These are phyloP conservation scores for Standfussiana lucernea DNA, from an alignment of 2,888 invertebrate genomes.

Conservation along the genomic window DNA sequence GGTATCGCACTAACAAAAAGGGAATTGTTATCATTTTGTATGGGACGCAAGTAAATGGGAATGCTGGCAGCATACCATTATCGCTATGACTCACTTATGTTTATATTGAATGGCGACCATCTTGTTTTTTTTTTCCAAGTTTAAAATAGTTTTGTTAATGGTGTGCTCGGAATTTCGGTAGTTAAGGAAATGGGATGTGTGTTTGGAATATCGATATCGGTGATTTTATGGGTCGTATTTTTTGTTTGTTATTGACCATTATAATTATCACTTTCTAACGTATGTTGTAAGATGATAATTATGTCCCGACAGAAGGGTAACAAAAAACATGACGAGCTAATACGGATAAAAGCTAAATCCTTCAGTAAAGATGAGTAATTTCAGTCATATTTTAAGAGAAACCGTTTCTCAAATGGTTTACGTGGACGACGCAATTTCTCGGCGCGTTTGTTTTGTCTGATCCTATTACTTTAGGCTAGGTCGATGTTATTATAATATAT, in stretches of 20 bases:
- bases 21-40: conserved; percentile 89
- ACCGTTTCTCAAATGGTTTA: conserved; percentile 12
- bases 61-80: conserved; percentile 87
- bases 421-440: background rate
- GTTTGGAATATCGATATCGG: conserved; percentile 6
- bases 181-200: conserved; percentile 15
- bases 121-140: conserved; percentile 58
- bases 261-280: conserved; percentile 5
- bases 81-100: conserved; percentile 80
- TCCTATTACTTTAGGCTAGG: background rate
- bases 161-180: conserved; percentile 34
- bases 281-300: background rate
- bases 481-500: background rate
- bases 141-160: conserved; percentile 35
- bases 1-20: conserved; percentile 85
- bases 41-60: conserved; percentile 86
- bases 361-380: conserved; percentile 35
- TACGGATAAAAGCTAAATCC: background rate
- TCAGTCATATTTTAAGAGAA: conserved; percentile 26
- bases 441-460: background rate
- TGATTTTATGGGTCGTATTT: conserved; percentile 18
- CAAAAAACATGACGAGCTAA: conserved; percentile 17
- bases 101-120: conserved; percentile 65
- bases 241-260: conserved; percentile 15
- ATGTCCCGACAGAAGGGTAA: background rate